Conservation (phyloP, 2,797 vertebrate species). For the Crenuchus spilurus region DNA sequence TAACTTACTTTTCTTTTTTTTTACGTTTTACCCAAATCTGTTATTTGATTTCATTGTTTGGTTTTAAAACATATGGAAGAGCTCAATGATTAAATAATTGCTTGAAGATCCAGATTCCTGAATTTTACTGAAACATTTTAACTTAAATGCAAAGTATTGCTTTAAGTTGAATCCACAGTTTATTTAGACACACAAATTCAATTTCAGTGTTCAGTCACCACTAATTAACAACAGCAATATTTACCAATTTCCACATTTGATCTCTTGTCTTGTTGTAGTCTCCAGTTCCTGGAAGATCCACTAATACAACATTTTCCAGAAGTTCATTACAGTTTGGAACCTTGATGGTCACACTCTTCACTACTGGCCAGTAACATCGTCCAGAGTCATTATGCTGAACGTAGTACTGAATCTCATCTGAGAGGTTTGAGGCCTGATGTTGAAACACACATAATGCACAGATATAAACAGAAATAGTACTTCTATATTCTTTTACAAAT, state of each 20-base stretch:
- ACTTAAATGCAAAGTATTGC: too few species aligned
- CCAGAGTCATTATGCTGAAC: constrained; percentile 37
- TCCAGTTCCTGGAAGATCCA: constrained; percentile 70
- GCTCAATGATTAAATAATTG: too few species aligned
- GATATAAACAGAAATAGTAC: too few species aligned
- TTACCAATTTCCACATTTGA: constrained; percentile 67
- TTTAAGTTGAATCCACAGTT: too few species aligned
- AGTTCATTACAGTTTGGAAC: constrained; percentile 52
- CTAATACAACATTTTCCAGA: constrained; percentile 62
- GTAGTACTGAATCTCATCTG: constrained; percentile 31
- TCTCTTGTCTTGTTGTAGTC: constrained; percentile 66
- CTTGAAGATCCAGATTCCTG: too few species aligned
- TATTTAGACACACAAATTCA: too few species aligned
- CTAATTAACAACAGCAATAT: not conserved
- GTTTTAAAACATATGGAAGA: too few species aligned
- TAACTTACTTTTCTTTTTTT: too few species aligned
- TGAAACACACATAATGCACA: not conserved
- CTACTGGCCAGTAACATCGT: constrained; percentile 63
- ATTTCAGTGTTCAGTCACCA: too few species aligned
- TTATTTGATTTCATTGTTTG: too few species aligned
- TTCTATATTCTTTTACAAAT: not conserved
- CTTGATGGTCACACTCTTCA: constrained; percentile 66
- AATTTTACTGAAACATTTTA: too few species aligned
- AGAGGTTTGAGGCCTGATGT: constrained; percentile 49
- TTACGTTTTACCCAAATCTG: too few species aligned